These are phyloP conservation scores for Pegoplata infirma DNA, from an alignment of 2,888 invertebrate species.

Conservation along the genomic window DNA sequence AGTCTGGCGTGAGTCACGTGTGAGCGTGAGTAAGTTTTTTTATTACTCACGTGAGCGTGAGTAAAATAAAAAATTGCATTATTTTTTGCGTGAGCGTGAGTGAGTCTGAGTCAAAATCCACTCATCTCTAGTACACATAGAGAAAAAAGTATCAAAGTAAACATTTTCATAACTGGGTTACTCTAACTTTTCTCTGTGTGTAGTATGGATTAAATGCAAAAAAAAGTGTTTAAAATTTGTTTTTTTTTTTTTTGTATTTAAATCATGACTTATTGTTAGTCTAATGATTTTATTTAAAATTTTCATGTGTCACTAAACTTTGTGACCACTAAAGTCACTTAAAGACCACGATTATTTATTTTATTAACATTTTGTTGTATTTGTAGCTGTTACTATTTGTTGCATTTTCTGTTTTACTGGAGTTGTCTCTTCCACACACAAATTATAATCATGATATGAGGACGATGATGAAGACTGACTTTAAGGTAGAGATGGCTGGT, in stretches of 20 bases:
- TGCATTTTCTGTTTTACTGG: background rate
- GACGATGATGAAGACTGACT: constrained; percentile 27
- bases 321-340: constrained; percentile 59
- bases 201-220: background rate
- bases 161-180: no score
- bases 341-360: constrained; percentile 61
- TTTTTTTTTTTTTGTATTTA: constrained; percentile 11
- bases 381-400: constrained; percentile 17
- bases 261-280: constrained; percentile 40
- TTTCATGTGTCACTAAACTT: constrained; percentile 60
- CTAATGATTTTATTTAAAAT: constrained; percentile 62
- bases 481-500: constrained; percentile 40
- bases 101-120: no score
- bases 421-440: constrained; percentile 32
- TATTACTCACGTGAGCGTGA: no score
- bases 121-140: no score
- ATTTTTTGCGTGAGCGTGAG: no score
- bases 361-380: constrained; percentile 41
- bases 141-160: no score
- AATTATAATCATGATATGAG: constrained; percentile 57
- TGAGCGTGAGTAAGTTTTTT: no score
- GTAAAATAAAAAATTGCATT: no score
- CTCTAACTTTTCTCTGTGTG: no score
- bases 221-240: constrained; percentile 21
- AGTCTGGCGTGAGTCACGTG: no score